Base-by-base conservation (phyloP, 2,113 vertebrate species). In the Galemys pyrenaicus region DNA sequence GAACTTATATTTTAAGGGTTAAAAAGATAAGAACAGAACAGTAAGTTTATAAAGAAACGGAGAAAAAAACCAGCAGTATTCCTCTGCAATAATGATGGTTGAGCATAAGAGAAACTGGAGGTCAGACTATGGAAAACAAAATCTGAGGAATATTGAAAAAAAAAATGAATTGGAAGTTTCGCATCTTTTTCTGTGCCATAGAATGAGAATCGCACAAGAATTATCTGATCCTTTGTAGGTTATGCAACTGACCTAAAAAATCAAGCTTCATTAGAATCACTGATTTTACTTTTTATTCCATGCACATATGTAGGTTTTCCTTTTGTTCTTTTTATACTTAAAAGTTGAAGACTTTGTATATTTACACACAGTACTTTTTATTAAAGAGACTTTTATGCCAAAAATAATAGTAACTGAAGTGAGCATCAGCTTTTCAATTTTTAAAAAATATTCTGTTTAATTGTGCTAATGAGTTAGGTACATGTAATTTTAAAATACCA, bases 401-500 rank as follows among this genome's bases (percentile, higher is more conserved):
- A 17, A 37, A 77, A 58, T n/a, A 16, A 88, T 6, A 75, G 4
- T 56, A 87, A 82, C 41, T 68, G 35, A 86, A 81, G 35, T 85
- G 26, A 90, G 37, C 15, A 12, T 86, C 67, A 71, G 2, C n/a
- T 54, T 92, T 92, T 77, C 11, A 49, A 3, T 86, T 46, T 56
- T 56, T 54, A 35, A 51, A 65, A 77, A 73, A 44, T 6, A 44
- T 32, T n/a, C 37, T 41, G 28, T 70, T 22, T 41, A 79, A 54
- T 58, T 13, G 44, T 86, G 74, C 90, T 90, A 60, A 64, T 39
- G 35, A 78, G 26, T 35, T 19, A 78, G 62, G 26, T 79, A 83
- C 78, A 41, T 91, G 46, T 64, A n/a, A 65, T 65, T 83, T 46
- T 54, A 3, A 94, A 95, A 88, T 87, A 64, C 54, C 89, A 24